Conservation (phyloP, 2,888 invertebrate genomes). For the Zygaena filipendulae region DNA sequence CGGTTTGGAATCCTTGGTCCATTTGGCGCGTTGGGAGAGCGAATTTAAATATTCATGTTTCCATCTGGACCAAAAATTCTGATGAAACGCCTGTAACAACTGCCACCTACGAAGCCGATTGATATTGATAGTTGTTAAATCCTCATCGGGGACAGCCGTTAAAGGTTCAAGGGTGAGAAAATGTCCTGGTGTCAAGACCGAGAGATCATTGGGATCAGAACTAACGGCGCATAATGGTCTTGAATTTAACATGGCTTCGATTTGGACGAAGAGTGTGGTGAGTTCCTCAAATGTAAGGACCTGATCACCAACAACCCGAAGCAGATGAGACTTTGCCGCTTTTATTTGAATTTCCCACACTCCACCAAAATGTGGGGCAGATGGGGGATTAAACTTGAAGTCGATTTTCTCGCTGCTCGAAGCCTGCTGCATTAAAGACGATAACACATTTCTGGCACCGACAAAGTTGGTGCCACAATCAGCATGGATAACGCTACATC, state of each 20-base stretch:
- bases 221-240: conserved; percentile 4
- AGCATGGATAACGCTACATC: conserved; percentile 5
- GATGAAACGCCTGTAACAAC: too few relatives aligned
- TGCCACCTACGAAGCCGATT: too few relatives aligned
- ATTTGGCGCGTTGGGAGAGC: too few relatives aligned
- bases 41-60: too few relatives aligned
- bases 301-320: conserved; percentile 9
- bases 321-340: conserved; percentile 8
- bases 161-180: too few relatives aligned
- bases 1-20: too few relatives aligned
- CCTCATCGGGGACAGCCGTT: too few relatives aligned
- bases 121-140: too few relatives aligned
- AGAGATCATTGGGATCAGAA: conserved; percentile 1
- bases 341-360: conserved; percentile 12
- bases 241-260: too few relatives aligned
- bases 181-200: too few relatives aligned
- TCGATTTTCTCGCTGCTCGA: conserved; percentile 5
- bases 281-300: conserved; percentile 10
- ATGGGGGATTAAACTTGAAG: conserved; percentile 7
- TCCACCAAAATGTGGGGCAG: conserved; percentile 9
- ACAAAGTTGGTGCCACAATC: conserved; percentile 11
- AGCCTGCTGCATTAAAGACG: conserved; percentile 3
- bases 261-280: conserved; percentile 5
- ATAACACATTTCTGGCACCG: conserved; percentile 5
- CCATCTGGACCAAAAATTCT: too few relatives aligned